phyloP scores from a whole-genome alignment of 2,888 invertebrate species.

The Zeuzera pyrina region DNA sequence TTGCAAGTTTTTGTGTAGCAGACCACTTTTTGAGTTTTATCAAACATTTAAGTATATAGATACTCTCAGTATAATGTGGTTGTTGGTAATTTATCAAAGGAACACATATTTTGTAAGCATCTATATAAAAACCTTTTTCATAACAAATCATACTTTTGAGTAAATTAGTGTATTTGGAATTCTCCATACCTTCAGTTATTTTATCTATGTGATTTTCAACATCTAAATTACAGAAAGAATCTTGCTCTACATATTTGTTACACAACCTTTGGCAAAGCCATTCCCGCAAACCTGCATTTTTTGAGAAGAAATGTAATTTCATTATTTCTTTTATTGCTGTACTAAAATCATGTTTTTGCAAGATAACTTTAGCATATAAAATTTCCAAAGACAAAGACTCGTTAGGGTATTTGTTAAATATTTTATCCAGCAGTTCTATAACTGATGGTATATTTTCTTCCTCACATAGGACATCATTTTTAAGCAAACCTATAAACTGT shows the following conservation, averaged over 20 bases:
- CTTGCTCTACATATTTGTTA: constrained; percentile 35
- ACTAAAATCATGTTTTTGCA: constrained; percentile 33
- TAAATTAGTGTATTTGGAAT: constrained; percentile 75
- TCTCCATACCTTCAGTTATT: constrained; percentile 69
- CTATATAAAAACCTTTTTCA: constrained; percentile 63
- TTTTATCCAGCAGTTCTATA: constrained; percentile 27
- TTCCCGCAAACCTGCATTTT: constrained; percentile 41
- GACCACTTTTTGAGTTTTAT: constrained; percentile 56
- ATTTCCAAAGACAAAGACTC: constrained; percentile 38
- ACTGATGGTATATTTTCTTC: constrained; percentile 30
- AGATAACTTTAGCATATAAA: constrained; percentile 40
- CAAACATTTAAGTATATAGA: constrained; percentile 50
- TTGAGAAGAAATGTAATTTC: constrained; percentile 31
- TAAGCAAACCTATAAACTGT: constrained; percentile 39
- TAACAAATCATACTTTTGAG: constrained; percentile 73
- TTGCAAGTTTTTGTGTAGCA: constrained; percentile 48
- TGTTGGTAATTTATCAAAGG: constrained; percentile 52
- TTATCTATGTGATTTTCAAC: constrained; percentile 65
- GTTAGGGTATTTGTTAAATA: constrained; percentile 30
- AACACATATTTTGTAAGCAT: constrained; percentile 67
- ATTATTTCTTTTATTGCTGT: constrained; percentile 39
- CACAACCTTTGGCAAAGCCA: constrained; percentile 50
- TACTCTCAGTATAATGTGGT: constrained; percentile 44
- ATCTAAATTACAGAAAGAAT: constrained; percentile 39
- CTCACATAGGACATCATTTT: constrained; percentile 31